Conservation (phyloP, 1,140 invertebrate genomes). For the Dendrolimus kikuchii region DNA sequence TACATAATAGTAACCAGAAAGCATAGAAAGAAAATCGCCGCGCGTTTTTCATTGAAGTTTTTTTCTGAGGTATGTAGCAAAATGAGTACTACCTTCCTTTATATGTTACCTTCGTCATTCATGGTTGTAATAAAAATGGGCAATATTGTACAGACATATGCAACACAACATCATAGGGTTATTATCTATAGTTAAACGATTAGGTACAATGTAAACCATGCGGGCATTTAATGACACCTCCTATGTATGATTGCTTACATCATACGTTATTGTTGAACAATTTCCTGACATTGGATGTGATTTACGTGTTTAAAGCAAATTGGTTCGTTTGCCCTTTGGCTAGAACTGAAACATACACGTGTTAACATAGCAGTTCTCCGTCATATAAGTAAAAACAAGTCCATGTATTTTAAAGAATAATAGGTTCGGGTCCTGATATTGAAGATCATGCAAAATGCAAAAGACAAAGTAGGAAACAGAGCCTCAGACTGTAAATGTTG, state of each 20-base stretch:
- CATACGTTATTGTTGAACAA: conserved; percentile 14
- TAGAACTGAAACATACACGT: no score
- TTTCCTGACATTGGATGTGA: conserved; percentile 11
- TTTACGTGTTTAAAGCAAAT: conserved; percentile 11
- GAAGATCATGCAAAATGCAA: no score
- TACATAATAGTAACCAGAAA: no score
- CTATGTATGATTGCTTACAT: conserved; percentile 22
- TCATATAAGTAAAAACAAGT: no score
- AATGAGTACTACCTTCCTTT: no score
- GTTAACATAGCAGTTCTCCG: no score
- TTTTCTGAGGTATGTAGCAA: background rate
- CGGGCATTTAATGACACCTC: conserved; percentile 31
- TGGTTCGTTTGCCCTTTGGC: conserved; percentile 4
- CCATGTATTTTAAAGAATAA: no score
- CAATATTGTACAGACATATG: conserved; percentile 13
- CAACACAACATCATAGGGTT: conserved; percentile 6
- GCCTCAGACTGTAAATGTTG: no score
- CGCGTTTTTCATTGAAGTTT: background rate
- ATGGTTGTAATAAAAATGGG: conserved; percentile 7
- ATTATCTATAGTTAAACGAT: conserved; percentile 23
- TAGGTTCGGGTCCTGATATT: no score
- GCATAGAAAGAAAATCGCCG: background rate
- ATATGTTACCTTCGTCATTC: conserved; percentile 8
- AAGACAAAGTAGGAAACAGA: no score
- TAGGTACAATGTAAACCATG: conserved; percentile 24